Base-by-base conservation (phyloP, 2,113 vertebrate genomes). In the Myanophis thanlyinensis region DNA sequence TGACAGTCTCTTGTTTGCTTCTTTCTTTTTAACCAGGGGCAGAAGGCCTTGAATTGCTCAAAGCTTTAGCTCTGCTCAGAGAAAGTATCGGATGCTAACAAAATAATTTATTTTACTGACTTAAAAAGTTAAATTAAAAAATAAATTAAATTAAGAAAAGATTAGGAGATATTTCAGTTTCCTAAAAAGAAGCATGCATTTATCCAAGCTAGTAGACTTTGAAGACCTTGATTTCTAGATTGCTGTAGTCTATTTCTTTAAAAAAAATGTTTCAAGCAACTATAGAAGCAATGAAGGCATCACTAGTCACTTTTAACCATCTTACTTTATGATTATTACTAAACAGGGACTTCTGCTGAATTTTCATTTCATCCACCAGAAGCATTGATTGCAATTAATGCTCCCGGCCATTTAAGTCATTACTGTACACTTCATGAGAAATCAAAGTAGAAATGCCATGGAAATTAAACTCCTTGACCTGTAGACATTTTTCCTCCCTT, bases 401-500 rank as follows among this genome's bases (percentile, higher is more conserved):
- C 96, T 96, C 95, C 93, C 91, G 96, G 96, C 96, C 96, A 97
- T 97, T 84, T 96, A 96, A 96, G 96, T 94, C 96, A 96, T 97
- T 93, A 73, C 93, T 88, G 91, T 18, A 0, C 90, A 93, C 90
- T 93, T 89, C 94, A 90, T 93, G 95, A 96, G 96, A 97, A 94
- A 96, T 96, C 95, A 94, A 96, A 97, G 94, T 40, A 93, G 62
- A 20, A 97, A 94, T 90, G 94, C 96, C 89, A 96, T 93, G 96
- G 97, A 96, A 97, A 97, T 97, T 97, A 96, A 97, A 97, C 96
- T 96, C 89, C 95, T 94, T 97, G 96, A 97, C 96, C 97, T 95
- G 95, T 94, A 94, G 13, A 0, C 90, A 92, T 95, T 96, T 91
- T 93, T 49, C 67, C 30, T 23, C 94, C 90, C 96, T 97, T 97